Percentiles rank a stretch among this genome's conserved stretches.
phyloP scores from a whole-genome alignment of 2,113 vertebrate genomes.

The Plecturocebus donacophilus region DNA sequence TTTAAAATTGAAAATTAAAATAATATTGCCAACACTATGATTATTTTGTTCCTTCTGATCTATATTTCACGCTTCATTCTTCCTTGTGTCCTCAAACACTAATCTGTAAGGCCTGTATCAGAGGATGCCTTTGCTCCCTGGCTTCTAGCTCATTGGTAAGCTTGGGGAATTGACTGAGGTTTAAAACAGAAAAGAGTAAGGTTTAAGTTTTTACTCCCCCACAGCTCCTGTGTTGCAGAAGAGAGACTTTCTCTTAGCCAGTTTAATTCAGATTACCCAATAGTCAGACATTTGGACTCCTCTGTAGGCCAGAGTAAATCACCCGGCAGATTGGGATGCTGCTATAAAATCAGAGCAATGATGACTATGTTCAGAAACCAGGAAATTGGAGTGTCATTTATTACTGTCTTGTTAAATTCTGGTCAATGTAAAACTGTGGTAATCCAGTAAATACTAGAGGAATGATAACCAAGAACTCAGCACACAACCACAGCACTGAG shows the following conservation, averaged over 20 bases:
- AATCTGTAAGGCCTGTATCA: background rate
- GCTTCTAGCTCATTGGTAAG: background rate
- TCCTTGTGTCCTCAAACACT: background rate
- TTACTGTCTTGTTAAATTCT: background rate
- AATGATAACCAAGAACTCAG: background rate
- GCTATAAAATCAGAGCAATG: background rate
- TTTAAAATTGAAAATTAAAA: background rate
- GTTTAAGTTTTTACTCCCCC: background rate
- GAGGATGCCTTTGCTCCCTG: background rate
- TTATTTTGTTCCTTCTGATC: background rate
- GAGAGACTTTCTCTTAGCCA: background rate
- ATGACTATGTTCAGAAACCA: background rate
- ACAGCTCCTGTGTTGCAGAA: background rate
- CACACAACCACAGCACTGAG: background rate
- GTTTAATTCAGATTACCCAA: background rate
- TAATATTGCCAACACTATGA: background rate
- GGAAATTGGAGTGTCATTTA: background rate
- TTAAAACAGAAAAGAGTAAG: background rate
- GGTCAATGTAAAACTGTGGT: background rate
- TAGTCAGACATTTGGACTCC: fast-evolving
- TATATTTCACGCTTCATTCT: background rate
- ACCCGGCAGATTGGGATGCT: background rate
- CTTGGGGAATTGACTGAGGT: background rate
- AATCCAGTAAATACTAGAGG: background rate
- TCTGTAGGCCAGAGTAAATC: background rate